Evolutionary conservation across 1,140 invertebrate species (phyloP).

Genomic region (Pseudachorutes palmiensis): DNA sequence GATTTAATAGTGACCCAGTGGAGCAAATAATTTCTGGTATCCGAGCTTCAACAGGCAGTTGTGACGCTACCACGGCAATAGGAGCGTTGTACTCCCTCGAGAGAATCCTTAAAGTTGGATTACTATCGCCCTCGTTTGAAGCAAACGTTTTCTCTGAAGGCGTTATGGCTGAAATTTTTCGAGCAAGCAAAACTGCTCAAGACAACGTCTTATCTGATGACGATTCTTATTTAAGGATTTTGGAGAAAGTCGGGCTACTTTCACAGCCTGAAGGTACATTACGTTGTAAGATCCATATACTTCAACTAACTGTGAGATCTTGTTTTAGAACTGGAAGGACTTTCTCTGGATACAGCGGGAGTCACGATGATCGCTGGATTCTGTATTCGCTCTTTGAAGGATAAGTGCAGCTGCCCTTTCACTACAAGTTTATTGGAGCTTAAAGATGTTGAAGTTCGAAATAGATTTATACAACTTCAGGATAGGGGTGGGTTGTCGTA

Average conservation of each 20-base stretch:
- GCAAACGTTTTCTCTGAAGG: background rate
- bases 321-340: background rate
- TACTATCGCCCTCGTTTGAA: background rate
- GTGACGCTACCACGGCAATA: background rate
- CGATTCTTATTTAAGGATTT: background rate
- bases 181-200: background rate
- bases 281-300: background rate
- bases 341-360: background rate
- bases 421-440: background rate
- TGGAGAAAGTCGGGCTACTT: background rate
- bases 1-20: background rate
- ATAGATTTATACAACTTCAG: background rate
- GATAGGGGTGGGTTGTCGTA: background rate
- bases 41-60: background rate
- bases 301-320: background rate
- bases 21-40: background rate
- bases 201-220: background rate
- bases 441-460: background rate
- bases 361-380: slow-evolving; percentile 1
- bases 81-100: background rate
- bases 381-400: background rate
- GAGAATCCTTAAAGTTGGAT: background rate
- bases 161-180: background rate
- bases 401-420: background rate
- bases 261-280: background rate